phyloP scores from a whole-genome alignment of 2,113 vertebrate genomes.

The Coptodon rendalli region DNA sequence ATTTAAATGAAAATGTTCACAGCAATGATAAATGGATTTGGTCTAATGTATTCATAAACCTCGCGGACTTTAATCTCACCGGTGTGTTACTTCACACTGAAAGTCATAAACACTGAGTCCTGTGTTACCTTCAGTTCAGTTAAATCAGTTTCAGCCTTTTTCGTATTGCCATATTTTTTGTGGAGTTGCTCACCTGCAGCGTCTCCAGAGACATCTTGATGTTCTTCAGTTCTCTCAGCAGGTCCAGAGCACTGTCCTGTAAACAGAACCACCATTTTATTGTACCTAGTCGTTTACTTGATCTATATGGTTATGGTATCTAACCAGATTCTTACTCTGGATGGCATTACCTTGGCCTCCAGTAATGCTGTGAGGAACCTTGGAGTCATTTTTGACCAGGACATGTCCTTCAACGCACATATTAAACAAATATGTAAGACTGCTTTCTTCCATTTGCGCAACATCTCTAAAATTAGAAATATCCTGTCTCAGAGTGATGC shows the following conservation, averaged over 20 bases:
- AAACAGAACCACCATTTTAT: not conserved
- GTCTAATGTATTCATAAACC: not conserved
- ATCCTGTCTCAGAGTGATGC: too few relatives aligned
- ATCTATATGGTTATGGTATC: not conserved
- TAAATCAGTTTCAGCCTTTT: not conserved
- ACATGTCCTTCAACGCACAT: too few relatives aligned
- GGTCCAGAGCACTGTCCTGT: constrained; percentile 88
- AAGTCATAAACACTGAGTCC: not conserved
- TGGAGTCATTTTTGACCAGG: too few relatives aligned
- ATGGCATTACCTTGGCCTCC: too few relatives aligned
- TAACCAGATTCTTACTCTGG: too few relatives aligned
- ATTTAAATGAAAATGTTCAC: not conserved
- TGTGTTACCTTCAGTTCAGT: not conserved
- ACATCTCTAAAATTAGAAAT: too few relatives aligned
- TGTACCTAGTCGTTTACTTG: not conserved
- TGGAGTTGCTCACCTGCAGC: constrained; percentile 78
- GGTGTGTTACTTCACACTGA: not conserved
- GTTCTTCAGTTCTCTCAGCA: constrained; percentile 86
- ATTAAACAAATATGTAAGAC: too few relatives aligned
- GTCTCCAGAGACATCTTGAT: constrained; percentile 89
- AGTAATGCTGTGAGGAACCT: too few relatives aligned
- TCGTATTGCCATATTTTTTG: not conserved
- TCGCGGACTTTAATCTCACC: not conserved
- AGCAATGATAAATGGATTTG: not conserved
- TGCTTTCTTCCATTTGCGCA: too few relatives aligned